Conservation (phyloP, 1,140 invertebrate genomes). For the Eurosta solidaginis region DNA sequence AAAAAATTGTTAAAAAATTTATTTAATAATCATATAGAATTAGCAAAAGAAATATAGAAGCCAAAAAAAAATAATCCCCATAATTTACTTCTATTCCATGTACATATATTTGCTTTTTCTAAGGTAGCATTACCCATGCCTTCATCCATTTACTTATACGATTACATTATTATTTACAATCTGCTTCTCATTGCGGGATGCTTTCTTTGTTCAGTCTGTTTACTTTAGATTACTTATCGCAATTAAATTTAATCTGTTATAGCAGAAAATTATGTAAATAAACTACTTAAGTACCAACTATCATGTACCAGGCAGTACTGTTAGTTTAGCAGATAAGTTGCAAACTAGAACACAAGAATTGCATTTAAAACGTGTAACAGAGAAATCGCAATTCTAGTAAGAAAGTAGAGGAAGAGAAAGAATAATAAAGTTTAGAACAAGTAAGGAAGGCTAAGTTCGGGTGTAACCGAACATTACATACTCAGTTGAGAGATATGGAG, state of each 20-base stretch:
- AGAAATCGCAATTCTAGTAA: too few relatives aligned
- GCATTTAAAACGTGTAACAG: too few relatives aligned
- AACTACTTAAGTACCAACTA: neutral
- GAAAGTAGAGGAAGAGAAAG: too few relatives aligned
- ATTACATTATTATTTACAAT: constrained; percentile 1
- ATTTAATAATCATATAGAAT: neutral
- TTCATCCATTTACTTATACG: neutral
- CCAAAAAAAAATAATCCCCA: neutral
- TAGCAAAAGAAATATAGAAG: neutral
- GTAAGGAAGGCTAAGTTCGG: too few relatives aligned
- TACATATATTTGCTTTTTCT: constrained; percentile 6
- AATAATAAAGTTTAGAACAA: too few relatives aligned
- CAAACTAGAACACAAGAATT: too few relatives aligned
- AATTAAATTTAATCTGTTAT: neutral
- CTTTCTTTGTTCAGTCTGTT: neutral
- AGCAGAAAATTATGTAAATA: too few relatives aligned
- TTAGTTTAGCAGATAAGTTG: neutral
- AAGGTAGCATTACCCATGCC: neutral
- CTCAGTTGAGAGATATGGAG: too few relatives aligned
- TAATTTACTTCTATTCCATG: neutral
- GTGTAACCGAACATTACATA: too few relatives aligned
- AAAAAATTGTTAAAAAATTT: neutral
- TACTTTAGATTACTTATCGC: constrained; percentile 5
- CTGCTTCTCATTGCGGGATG: neutral
- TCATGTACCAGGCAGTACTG: neutral